Base-by-base conservation (phyloP, 2,113 vertebrate species). In the Cyprinodon variegatus region DNA sequence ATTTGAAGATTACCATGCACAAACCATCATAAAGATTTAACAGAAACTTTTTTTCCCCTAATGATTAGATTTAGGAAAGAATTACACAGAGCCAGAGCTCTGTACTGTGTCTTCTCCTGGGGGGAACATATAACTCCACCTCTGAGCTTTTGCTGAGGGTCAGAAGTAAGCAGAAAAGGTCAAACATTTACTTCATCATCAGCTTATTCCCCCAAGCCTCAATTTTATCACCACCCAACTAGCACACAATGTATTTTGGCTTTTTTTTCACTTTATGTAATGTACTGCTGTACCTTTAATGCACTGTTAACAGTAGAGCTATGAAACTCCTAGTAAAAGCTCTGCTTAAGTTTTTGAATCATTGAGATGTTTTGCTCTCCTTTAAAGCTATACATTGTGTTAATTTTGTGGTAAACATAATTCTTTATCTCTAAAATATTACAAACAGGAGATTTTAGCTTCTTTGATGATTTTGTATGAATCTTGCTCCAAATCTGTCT, bases 111-210 rank as follows among this genome's bases (percentile, higher is more conserved):
- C 82, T 80, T 61, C 89, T 85, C 90, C 65, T 59, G 88, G 90
- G 90, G 87, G 79, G 89, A 86, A 76, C 91, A 82, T 90, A 81
- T 90, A 79, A 87, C 92, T 88, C 78, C 86, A 79, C 86, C 84
- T 84, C 84, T 81, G 86, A 62, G 83, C 77, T 74, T 82, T 85
- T 63, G 83, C 78, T 72, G 40, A 68, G 86, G 90, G 89, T 92
- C 90, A 87, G 15, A 59, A 66, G 68, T 72, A 53, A 80, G 78
- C 89, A 77, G 70, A 76, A 83, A 77, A 84, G 74, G 88, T 90
- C 87, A 88, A 83, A 83, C 82, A 80, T 86, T 74, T 68, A 79
- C 62, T 88, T 74, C 68, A 85, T 86, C 79, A 70, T 78, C 80
- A 72, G 65, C 73, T 66, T 85, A 86, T 79, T 78, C 76, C 62